A percentile compares a stretch with the other conserved stretches of the same genome.
Conservation (phyloP, 2,113 vertebrate genomes). For the Catagonus wagneri region DNA sequence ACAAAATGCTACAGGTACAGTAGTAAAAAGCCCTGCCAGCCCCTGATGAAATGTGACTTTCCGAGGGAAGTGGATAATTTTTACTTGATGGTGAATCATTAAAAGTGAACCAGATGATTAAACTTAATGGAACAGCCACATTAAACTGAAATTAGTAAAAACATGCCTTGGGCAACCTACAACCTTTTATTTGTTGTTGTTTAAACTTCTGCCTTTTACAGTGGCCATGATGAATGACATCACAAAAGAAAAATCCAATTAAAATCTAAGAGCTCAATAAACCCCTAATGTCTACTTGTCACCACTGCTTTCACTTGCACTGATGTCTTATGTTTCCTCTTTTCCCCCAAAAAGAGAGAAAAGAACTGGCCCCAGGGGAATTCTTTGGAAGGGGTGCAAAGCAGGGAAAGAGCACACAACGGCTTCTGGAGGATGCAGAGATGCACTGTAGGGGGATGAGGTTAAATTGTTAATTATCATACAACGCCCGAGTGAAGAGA, state of each 20-base stretch:
- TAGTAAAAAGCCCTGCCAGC: not conserved
- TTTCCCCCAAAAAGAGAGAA: conserved; percentile 45
- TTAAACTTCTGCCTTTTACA: conserved; percentile 80
- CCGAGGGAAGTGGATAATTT: conserved; percentile 55
- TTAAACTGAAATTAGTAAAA: conserved; percentile 86
- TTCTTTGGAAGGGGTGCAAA: not conserved
- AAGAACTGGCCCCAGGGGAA: not conserved
- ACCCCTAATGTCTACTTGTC: conserved; percentile 73
- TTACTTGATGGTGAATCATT: conserved; percentile 80
- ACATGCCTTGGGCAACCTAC: conserved; percentile 80
- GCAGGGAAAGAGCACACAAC: not conserved
- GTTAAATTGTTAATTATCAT: conserved; percentile 58
- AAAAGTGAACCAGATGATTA: conserved; percentile 84
- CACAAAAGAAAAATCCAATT: conserved; percentile 82
- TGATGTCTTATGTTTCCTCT: conserved; percentile 25
- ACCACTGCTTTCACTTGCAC: not conserved
- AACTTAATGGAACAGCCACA: conserved; percentile 82
- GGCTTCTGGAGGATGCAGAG: not conserved
- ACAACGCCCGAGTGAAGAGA: not conserved
- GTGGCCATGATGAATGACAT: conserved; percentile 83
- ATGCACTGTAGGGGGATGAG: not conserved
- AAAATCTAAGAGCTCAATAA: conserved; percentile 83
- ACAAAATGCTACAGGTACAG: not conserved
- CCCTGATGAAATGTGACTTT: conserved; percentile 47
- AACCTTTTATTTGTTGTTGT: conserved; percentile 85